Base-by-base conservation (phyloP, 53 echinoderm and acorn worm genomes). In the Paelopatides confundens region DNA sequence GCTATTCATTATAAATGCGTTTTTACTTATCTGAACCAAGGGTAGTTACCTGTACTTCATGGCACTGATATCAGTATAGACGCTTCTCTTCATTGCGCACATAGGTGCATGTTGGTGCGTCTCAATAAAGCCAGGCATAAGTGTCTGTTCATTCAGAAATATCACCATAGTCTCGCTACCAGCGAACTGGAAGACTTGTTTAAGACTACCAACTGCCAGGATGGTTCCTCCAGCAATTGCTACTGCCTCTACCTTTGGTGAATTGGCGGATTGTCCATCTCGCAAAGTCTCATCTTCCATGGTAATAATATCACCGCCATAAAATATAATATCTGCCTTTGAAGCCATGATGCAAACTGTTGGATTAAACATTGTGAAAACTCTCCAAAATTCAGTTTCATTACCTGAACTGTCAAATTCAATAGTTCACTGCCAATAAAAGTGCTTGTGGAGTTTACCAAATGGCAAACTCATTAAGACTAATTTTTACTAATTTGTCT, bases 121-220 rank as follows among this genome's bases (percentile, higher is more conserved):
- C 65, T 91, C 91, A 34, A 91, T 91, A 49, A 91, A 84, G 17
- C 91, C 91, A 28, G 91, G 91, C 91, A 91, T 88, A 46, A 90
- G 36, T 10, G 90, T 90, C 68, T 90, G 90, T 34, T 77, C 65
- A 62, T 90, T 90, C 1, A 90, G 86, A 36, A 76, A 90, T 29
- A 86, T 38, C 32, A 77, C 66, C 27, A 76, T 26, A 0, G 90
- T 90, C 8, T 68, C 31, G 17, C 76, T 76, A 18, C 90, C 90
- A 40, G 39, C 86, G 34, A 35, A 66, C 4, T 51, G 35, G 64
- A 90, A 86, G 66, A 90, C 90, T 15, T 39, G 21, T 4, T 69
- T 64, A 12, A 91, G 69, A 37, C 63, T 84, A 8, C 91, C 91
- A 35, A 91, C 83, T 2, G 87, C 83, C 48, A 82, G 35, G 64